Conservation (phyloP, 92 coral and sea anemone genomes). For the Palythoa grandis region DNA sequence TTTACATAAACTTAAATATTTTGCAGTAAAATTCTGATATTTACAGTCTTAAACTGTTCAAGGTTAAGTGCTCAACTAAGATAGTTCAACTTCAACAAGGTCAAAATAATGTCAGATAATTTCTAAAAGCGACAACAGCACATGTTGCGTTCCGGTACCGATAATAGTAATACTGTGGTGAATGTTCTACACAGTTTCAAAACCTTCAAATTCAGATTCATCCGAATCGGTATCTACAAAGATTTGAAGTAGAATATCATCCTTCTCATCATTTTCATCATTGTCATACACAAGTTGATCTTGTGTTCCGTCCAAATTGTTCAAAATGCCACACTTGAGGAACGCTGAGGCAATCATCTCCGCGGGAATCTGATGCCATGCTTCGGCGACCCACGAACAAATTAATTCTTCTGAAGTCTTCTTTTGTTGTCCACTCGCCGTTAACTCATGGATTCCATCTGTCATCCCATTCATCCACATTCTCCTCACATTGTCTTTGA, state of each 20-base stretch:
- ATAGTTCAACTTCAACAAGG: background rate
- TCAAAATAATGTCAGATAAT: background rate
- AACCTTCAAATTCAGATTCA: background rate
- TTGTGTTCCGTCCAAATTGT: conserved; percentile 3
- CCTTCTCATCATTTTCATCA: background rate
- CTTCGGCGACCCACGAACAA: no score
- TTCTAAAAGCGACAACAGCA: background rate
- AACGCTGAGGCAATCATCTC: background rate
- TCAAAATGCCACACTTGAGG: background rate
- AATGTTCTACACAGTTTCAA: background rate
- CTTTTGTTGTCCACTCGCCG: conserved; percentile 12
- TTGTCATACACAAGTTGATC: background rate
- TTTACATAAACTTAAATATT: no score
- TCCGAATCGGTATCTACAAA: background rate
- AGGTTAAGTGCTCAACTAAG: no score
- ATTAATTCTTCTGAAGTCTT: conserved; percentile 6
- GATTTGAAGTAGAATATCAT: background rate
- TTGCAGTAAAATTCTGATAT: no score
- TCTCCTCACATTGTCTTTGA: conserved; percentile 35
- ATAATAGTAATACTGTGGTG: no score
- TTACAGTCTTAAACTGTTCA: no score
- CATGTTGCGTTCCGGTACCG: background rate
- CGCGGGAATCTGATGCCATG: conserved; percentile 13
- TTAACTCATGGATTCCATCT: conserved; percentile 39
- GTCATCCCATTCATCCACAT: conserved; percentile 49